A percentile compares a stretch with the other conserved stretches of the same genome.
Conservation (phyloP, 35 echinoderm and acorn worm species). For the Strongylocentrotus purpuratus region DNA sequence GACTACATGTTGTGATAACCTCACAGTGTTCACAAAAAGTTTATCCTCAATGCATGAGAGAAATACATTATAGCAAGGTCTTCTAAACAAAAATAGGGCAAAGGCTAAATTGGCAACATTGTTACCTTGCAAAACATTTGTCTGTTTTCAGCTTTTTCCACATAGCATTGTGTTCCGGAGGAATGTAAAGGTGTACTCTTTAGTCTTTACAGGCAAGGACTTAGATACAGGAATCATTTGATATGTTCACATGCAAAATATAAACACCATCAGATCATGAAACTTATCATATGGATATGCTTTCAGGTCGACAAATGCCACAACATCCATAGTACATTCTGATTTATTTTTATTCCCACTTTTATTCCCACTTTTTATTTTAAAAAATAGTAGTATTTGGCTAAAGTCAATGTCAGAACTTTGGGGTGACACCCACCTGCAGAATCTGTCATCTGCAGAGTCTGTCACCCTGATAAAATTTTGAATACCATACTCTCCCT, state of each 20-base stretch:
- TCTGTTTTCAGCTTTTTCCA: not conserved
- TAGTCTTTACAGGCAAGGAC: not conserved
- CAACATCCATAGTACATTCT: too few species aligned
- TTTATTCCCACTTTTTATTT: too few species aligned
- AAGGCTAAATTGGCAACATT: not conserved
- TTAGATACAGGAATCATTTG: not conserved
- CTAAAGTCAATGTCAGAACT: too few species aligned
- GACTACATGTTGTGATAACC: slow-evolving; percentile 8
- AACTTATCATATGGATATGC: too few species aligned
- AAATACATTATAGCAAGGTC: not conserved
- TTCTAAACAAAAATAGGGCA: not conserved
- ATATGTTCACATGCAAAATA: not conserved
- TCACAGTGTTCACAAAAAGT: not conserved
- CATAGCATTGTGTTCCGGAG: not conserved
- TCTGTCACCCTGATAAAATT: too few species aligned
- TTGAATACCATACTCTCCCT: too few species aligned
- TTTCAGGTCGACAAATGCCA: too few species aligned
- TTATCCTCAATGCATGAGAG: not conserved
- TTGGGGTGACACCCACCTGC: too few species aligned
- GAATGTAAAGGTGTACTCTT: not conserved
- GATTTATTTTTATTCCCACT: too few species aligned
- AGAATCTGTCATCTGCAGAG: too few species aligned
- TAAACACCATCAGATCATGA: not conserved
- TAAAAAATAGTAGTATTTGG: too few species aligned
- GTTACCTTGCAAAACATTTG: not conserved